Base-by-base conservation (phyloP, 2,888 invertebrate genomes). In the Eupithecia vulgata region DNA sequence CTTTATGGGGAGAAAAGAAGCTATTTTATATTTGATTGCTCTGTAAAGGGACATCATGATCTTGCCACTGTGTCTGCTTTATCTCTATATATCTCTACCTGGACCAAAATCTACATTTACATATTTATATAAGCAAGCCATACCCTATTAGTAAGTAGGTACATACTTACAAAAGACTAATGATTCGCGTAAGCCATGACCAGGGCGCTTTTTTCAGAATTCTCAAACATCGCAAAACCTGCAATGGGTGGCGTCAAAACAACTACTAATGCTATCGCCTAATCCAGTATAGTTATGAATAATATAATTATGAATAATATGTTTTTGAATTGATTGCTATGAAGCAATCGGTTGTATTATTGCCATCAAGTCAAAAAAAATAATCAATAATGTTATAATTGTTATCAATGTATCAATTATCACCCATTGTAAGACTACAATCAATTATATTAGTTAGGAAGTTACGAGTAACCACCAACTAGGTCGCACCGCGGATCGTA, bases 11-110 rank as follows among this genome's bases (percentile, higher is more conserved):
- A 71, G 35, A 67, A 59, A 52, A 61, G 59, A 61, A 59, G 42
- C 40, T 64, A 37, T 34, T 52, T 62, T 52, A 64, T 42, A 42
- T 67, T 70, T 67, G 57, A 67, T 73, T 70, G 70, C 70, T 70
- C 67, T 52, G 25, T 67, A 67, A 67, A 35, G 52, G 30, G 25
- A 17, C 37, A 17, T 70, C 42, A 13, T 13, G 64, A 64, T 25
- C 13, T 13, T 42, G 65, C 40, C 65, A 65, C 65, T 65, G 65
- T 65, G 62, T 62, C 1, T 35, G 10, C 48, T 52, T 52, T 10
- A 52, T 21, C 17, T 42, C 3, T n/a, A n/a, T n/a, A n/a, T n/a
- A n/a, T 61, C 62, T 17, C 6, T 10, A 64, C 10, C 62, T 21
- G 57, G 57, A n/a, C 13, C 13, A 25, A 4, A 15, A 59, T 12